Conservation (phyloP, 2,888 invertebrate species). For the Cerastoderma edule region DNA sequence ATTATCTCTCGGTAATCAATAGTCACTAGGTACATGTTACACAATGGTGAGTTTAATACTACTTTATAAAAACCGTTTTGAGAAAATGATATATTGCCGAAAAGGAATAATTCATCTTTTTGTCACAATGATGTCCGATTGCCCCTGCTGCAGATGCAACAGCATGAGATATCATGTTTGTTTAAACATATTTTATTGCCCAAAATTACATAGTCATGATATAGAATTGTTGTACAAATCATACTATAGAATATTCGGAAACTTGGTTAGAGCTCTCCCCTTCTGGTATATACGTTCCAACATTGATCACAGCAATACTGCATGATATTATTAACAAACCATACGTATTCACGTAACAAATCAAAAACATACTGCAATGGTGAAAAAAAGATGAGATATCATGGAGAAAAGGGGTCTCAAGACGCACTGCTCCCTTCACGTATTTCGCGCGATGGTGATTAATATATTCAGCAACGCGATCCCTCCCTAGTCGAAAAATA, state of each 20-base stretch:
- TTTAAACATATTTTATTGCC: neutral
- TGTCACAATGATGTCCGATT: conserved; percentile 5
- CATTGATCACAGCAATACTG: too few relatives aligned
- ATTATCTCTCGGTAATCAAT: neutral
- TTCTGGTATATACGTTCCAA: neutral
- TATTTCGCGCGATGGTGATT: too few relatives aligned
- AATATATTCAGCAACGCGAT: too few relatives aligned
- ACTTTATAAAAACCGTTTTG: neutral
- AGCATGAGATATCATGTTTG: neutral
- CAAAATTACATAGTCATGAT: neutral
- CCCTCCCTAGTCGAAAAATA: too few relatives aligned
- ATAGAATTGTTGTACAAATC: neutral
- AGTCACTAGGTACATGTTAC: neutral
- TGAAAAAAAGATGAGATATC: too few relatives aligned
- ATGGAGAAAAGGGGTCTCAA: too few relatives aligned
- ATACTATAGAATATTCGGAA: neutral
- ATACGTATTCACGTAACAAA: too few relatives aligned
- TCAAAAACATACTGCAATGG: too few relatives aligned
- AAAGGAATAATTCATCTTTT: neutral
- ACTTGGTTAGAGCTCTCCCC: neutral
- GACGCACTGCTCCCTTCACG: too few relatives aligned
- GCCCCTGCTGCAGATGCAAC: too few relatives aligned
- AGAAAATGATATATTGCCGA: neutral
- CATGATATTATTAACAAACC: too few relatives aligned
- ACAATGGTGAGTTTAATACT: neutral